Conservation (phyloP, 2,113 vertebrate genomes). For the Podarcis raffonei region DNA sequence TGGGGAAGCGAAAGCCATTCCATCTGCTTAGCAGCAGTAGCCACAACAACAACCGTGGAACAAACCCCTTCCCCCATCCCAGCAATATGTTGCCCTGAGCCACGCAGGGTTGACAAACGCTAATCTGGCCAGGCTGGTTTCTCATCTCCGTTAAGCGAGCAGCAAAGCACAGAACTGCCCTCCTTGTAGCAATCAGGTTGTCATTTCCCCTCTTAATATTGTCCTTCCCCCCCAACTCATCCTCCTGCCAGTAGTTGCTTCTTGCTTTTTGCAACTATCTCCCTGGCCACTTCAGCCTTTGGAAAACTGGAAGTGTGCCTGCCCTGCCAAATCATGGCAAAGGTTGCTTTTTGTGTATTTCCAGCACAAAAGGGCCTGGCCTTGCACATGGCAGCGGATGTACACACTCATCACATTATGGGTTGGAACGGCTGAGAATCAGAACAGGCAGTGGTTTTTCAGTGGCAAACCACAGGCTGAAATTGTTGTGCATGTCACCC, state of each 20-base stretch:
- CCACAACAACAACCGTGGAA: neutral
- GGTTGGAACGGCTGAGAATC: neutral
- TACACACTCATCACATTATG: neutral
- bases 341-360: neutral
- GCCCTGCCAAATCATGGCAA: neutral
- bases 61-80: neutral
- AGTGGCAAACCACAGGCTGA: neutral
- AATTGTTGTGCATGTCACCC: neutral
- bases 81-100: neutral
- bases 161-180: neutral
- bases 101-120: neutral
- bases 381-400: neutral
- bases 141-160: neutral
- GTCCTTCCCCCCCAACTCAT: too few species aligned
- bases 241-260: neutral
- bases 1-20: neutral
- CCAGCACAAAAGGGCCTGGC: neutral
- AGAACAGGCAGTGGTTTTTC: neutral
- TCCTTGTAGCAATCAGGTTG: neutral
- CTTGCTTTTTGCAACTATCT: neutral
- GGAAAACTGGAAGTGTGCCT: neutral
- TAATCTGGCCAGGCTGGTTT: neutral
- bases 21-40: neutral
- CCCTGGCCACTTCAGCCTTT: neutral
- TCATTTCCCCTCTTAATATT: neutral